Percentiles rank a stretch among this genome's conserved stretches.
Evolutionary conservation across 2,797 vertebrate species (phyloP).

Genomic region (Cheirogaleus major): DNA sequence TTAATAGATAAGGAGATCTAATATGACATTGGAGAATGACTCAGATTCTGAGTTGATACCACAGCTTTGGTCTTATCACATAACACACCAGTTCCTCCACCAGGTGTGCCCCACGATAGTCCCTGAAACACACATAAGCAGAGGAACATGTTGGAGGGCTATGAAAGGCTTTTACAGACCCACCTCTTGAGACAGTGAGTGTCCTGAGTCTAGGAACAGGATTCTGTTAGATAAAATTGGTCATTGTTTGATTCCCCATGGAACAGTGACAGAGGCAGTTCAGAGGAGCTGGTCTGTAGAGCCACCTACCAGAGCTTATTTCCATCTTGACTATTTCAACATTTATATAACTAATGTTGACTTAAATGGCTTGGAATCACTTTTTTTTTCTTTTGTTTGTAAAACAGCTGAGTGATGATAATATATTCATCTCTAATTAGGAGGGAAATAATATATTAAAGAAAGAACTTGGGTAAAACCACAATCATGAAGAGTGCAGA

Average conservation of each 20-base stretch:
- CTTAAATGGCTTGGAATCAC: not conserved
- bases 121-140: no score
- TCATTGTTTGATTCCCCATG: rapidly evolving
- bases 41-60: not conserved
- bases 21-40: not conserved
- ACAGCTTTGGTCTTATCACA: not conserved
- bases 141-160: not conserved
- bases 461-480: not conserved
- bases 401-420: not conserved
- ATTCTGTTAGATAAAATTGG: not conserved
- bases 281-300: not conserved
- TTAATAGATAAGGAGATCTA: not conserved
- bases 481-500: not conserved
- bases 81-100: not conserved
- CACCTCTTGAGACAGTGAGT: not conserved
- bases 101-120: not conserved
- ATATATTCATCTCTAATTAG: not conserved
- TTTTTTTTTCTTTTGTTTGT: slow-evolving; percentile 33
- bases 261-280: not conserved
- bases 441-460: not conserved
- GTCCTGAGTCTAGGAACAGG: not conserved
- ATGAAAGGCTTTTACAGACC: not conserved
- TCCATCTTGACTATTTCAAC: not conserved
- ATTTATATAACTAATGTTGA: slow-evolving; percentile 9
- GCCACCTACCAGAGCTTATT: not conserved